Base-by-base conservation (phyloP, 2,113 vertebrate genomes). In the Anoplopoma fimbria region DNA sequence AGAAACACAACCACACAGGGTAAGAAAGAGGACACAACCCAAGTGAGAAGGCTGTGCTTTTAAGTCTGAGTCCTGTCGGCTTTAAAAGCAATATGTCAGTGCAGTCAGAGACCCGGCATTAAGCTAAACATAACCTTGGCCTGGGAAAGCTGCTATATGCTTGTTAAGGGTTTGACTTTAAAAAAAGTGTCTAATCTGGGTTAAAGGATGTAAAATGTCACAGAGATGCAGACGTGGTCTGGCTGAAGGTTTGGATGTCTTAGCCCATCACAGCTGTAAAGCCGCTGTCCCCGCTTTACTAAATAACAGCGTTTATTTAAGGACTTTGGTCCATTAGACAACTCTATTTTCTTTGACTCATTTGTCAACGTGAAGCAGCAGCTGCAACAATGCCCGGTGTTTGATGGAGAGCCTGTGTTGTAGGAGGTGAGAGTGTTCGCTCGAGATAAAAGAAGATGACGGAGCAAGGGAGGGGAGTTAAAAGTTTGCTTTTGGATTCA, bases 391-490 rank as follows among this genome's bases (percentile, higher is more conserved):
- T 58, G 64, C 64, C 29, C 38, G 27, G 79, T 34, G 38, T 79
- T 31, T 84, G 73, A 83, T 47, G 45, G 70, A 31, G 79, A 25
- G 79, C 0, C n/a, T 62, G 60, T 60, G 76, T 64, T 77, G 38
- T 33, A 62, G 76, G 40, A 73, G 75, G 82, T 55, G 76, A 84
- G 83, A 31, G 75, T 89, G 89, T 85, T 88, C 1, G 21, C 12
- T 1, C 7, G 70, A 91, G 91, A 91, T 87, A 91, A 89, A 90
- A 84, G 61, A 77, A 91, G 84, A 91, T 70, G 84, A 86, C 79
- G 61, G 83, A 23, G 58, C 27, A 83, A 67, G 21, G 72, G n/a
- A 79, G 68, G 58, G 69, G 71, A 58, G 85, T 77, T 75, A 79
- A 64, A 77, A 87, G 81, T 87, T 87, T 78, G 83, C 82, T 74